Conservation (phyloP, 37 sponge, comb jelly and placozoan genomes). For the Oopsacas minuta region DNA sequence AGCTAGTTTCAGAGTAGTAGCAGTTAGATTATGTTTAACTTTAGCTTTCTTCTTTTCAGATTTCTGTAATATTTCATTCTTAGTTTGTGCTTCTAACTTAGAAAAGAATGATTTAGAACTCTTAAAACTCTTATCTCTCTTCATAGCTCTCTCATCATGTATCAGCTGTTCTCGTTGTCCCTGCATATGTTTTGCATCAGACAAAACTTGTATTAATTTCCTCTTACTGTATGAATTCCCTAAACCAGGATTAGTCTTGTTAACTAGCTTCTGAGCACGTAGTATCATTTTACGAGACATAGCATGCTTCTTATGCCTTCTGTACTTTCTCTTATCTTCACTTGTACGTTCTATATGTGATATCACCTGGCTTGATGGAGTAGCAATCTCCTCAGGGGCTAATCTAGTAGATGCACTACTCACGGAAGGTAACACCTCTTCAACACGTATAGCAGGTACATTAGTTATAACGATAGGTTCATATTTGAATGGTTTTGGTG, state of each 20-base stretch:
- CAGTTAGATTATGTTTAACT: no score
- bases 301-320: slow-evolving; percentile 39
- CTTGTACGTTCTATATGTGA: slow-evolving; percentile 46
- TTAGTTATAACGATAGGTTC: slow-evolving; percentile 61
- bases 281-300: not conserved
- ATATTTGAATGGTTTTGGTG: slow-evolving; percentile 85
- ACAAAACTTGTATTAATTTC: slow-evolving; percentile 15
- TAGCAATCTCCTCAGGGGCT: slow-evolving; percentile 65
- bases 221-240: slow-evolving; percentile 42
- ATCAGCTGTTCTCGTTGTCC: not conserved
- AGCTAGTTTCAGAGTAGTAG: no score
- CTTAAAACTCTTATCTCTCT: slow-evolving; percentile 26
- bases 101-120: slow-evolving; percentile 57
- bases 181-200: slow-evolving; percentile 16
- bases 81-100: slow-evolving; percentile 37
- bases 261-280: slow-evolving; percentile 30
- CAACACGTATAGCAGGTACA: slow-evolving; percentile 54
- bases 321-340: slow-evolving; percentile 38
- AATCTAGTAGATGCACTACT: slow-evolving; percentile 42
- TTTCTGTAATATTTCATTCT: slow-evolving; percentile 21
- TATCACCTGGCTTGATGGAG: slow-evolving; percentile 11
- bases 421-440: slow-evolving; percentile 58
- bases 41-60: not conserved
- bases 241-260: slow-evolving; percentile 31
- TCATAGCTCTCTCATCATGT: not conserved